A percentile compares a stretch with the other conserved stretches of the same genome.
These are phyloP conservation scores for Spea bombifrons DNA, from an alignment of 2,113 vertebrate genomes.

Conservation along the genomic window DNA sequence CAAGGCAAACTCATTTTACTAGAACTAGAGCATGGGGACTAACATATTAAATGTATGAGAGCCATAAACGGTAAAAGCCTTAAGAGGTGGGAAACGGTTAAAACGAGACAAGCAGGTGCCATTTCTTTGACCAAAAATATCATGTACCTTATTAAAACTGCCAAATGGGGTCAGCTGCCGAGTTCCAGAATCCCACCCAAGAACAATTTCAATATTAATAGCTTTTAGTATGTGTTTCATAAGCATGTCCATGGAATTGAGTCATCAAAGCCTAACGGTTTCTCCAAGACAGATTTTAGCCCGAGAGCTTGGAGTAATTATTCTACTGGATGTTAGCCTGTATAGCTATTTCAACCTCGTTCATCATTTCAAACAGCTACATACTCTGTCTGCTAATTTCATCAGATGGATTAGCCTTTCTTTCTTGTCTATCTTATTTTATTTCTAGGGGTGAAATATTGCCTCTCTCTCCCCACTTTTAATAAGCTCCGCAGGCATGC, in stretches of 20 bases:
- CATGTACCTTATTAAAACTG: conserved; percentile 85
- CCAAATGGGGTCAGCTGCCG: conserved; percentile 85
- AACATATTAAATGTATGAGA: neutral
- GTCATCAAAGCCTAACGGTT: conserved; percentile 91
- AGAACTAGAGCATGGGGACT: neutral
- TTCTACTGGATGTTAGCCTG: conserved; percentile 91
- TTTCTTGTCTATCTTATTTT: conserved; percentile 91
- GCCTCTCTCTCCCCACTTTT: conserved; percentile 81
- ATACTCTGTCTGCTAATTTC: conserved; percentile 97
- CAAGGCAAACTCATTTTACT: neutral
- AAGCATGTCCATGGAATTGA: conserved; percentile 94
- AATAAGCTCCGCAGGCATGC: conserved; percentile 88
- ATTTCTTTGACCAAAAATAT: conserved; percentile 72
- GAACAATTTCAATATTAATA: conserved; percentile 99
- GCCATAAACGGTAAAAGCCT: neutral
- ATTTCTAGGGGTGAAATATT: conserved; percentile 94
- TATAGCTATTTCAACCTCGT: conserved; percentile 92
- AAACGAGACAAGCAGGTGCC: conserved; percentile 60
- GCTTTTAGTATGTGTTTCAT: conserved; percentile 99
- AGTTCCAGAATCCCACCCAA: conserved; percentile 83
- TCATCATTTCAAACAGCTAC: conserved; percentile 92
- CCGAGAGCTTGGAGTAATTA: conserved; percentile 96
- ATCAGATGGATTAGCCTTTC: conserved; percentile 95
- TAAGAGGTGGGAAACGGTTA: conserved; percentile 61
- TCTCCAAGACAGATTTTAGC: conserved; percentile 89